Evolutionary conservation across 2,888 invertebrate species (phyloP).

Genomic region (Thyatira batis): DNA sequence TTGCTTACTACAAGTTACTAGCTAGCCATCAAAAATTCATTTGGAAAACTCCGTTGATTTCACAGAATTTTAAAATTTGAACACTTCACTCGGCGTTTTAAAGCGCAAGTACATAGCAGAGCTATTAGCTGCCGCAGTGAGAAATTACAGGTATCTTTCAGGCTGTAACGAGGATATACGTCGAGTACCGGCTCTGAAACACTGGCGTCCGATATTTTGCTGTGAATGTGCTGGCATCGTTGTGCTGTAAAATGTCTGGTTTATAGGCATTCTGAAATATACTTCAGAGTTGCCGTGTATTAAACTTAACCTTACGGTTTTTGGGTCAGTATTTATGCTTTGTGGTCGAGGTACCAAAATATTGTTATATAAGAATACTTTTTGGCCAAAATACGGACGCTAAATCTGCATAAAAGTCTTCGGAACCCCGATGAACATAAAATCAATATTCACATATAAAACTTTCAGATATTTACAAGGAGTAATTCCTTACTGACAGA

Average conservation of each 20-base stretch:
- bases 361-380: too few relatives aligned
- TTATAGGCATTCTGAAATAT: neutral
- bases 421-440: too few relatives aligned
- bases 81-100: slow-evolving; percentile 17
- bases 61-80: neutral
- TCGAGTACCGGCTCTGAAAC: slow-evolving; percentile 20
- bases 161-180: slow-evolving; percentile 41
- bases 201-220: slow-evolving; percentile 24
- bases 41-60: too few relatives aligned
- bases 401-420: too few relatives aligned
- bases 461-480: too few relatives aligned
- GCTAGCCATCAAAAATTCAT: too few relatives aligned
- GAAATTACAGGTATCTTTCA: slow-evolving; percentile 43
- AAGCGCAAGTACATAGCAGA: slow-evolving; percentile 2
- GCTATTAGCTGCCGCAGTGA: slow-evolving; percentile 27
- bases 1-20: too few relatives aligned
- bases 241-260: slow-evolving; percentile 19
- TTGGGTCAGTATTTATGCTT: slow-evolving; percentile 13
- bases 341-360: slow-evolving; percentile 2
- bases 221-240: slow-evolving; percentile 10
- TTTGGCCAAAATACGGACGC: too few relatives aligned
- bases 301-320: slow-evolving; percentile 4
- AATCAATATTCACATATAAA: too few relatives aligned
- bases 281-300: neutral
- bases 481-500: too few relatives aligned